Evolutionary conservation across 2,113 vertebrate species (phyloP), one percentile per base, ranked within the genome.

Genomic region (Scartelaos histophorus): DNA sequence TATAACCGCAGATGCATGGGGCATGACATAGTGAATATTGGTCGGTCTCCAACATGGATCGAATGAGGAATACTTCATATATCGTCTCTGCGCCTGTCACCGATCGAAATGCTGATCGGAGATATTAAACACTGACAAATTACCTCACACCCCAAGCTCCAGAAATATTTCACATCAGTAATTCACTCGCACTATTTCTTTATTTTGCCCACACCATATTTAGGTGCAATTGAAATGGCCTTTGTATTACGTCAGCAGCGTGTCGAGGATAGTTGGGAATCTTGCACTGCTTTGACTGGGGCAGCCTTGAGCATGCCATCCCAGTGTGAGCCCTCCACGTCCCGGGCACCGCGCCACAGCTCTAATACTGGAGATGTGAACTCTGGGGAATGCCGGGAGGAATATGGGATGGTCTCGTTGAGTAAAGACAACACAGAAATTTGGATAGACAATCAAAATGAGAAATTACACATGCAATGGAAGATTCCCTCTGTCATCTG

Each of bases 301-400:
- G 79, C 74, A 84, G 83, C 85, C 80, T 88, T 85, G 85, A 90
- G 81, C 84, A 78, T 83, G 86, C 85, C 84, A 64, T 86, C 81
- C 85, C 82, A 82, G 75, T 87, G 74, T 83, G 82, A 88, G 83
- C 82, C 84, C 83, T 82, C 79, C 85, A 45, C 71, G 85, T 89
- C 87, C 88, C 82, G 87, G 92, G 92, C 90, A 83, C 79, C 74
- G 19, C 82, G 89, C 89, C 90, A 90, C 79, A 35, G 83, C 80
- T 87, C 92, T 93, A 93, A 91, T 92, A 89, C 89, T 89, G 89
- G 91, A 89, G 83, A 83, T 67, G 72, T 91, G 86, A 89, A 90
- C 89, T 88, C 88, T 84, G 76, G 88, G 83, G 88, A 90, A 92
- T 90, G 91, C 66, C 71, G 78, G 83, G 87, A 91, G 81, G 83